A percentile compares a stretch with the other conserved stretches of the same genome.
Conservation (phyloP, 2,113 vertebrate genomes). For the Haemorhous mexicanus region DNA sequence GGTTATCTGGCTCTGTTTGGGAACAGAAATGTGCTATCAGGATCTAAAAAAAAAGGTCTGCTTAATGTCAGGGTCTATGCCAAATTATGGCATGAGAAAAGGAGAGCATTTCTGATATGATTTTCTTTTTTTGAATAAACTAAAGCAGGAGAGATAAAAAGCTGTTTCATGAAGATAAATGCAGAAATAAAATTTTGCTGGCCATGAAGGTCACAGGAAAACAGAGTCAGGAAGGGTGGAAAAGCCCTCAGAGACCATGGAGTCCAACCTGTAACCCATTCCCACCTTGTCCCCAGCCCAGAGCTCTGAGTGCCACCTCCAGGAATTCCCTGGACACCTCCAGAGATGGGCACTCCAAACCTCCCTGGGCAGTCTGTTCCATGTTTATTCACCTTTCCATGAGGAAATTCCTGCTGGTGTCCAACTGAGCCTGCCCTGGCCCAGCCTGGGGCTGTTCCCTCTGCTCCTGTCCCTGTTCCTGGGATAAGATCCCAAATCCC, state of each 20-base stretch:
- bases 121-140: background rate
- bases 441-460: background rate
- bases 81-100: background rate
- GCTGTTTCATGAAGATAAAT: background rate
- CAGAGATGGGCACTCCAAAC: background rate
- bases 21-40: background rate
- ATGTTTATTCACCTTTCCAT: background rate
- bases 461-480: background rate
- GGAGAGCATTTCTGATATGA: background rate
- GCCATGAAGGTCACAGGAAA: background rate
- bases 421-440: background rate
- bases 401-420: rapidly evolving
- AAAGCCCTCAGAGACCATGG: background rate
- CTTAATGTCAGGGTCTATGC: background rate
- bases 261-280: background rate
- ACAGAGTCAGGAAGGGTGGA: background rate
- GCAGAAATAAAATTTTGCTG: background rate
- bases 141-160: background rate
- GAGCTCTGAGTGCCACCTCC: rapidly evolving
- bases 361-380: background rate
- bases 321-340: rapidly evolving
- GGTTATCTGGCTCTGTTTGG: background rate
- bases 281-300: background rate
- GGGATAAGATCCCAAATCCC: background rate
- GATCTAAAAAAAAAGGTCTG: background rate